Evolutionary conservation across 2,888 invertebrate genomes (phyloP), one percentile per base, ranked within the genome.

Genomic region (Cryptocheilus praepositus): DNA sequence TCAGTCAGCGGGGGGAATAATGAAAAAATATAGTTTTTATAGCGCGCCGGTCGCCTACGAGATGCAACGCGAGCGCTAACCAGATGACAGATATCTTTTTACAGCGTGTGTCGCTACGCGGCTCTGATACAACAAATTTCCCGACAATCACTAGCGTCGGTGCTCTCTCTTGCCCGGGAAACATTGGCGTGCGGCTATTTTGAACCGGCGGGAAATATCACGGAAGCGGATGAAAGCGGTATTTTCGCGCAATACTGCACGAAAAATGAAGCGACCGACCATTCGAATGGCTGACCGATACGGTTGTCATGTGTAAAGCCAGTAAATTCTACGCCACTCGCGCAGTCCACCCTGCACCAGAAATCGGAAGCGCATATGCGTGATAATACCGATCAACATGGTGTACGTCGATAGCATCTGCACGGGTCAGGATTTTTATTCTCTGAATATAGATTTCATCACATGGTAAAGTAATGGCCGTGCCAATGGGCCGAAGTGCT

Each of bases 221-320:
- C 64, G 61, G 64, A 72, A 70, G 64, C 58, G 61, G 64, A 72
- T 69, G 64, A 60, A 66, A 58, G 49, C 49, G 19, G 54, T 57
- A 62, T 60, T 64, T 63, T 71, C 64, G 63, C 61, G 61, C 67
- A 64, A 69, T 72, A 64, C 70, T 61, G 66, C 56, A 60, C 63
- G 64, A 53, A 73, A 73, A 70, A 76, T 77, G 68, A 76, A 71
- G 59, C 64, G 63, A 59, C 66, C 65, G 66, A 67, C 64, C 61
- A 66, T 69, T 68, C 69, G 67, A 64, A 61, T 60, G 64, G 56
- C 67, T 67, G 58, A 71, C 61, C 61, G 70, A 76, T 74, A 71
- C 70, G 70, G 59, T 65, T 67, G 71, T 73, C 67, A 70, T 59
- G 66, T 71, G 61, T 61, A 67, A 72, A 77, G 66, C 63, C 67